These are phyloP conservation scores for Athripsodes cinereus DNA, from an alignment of 2,888 invertebrate genomes.

Conservation along the genomic window DNA sequence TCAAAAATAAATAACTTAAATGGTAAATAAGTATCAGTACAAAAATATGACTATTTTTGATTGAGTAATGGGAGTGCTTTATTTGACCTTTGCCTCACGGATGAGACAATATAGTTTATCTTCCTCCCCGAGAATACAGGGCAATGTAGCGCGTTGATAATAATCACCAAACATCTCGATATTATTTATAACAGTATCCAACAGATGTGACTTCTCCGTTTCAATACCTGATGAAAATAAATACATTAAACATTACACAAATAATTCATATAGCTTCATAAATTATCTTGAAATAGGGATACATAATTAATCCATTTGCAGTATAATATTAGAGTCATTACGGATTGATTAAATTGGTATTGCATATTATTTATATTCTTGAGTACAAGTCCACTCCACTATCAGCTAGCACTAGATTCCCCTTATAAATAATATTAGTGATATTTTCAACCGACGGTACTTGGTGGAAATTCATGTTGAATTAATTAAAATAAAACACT, in stretches of 20 bases:
- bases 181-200: slow-evolving; percentile 86
- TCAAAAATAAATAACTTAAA: background rate
- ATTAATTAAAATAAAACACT: too few species aligned
- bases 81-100: slow-evolving; percentile 9
- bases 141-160: slow-evolving; percentile 75
- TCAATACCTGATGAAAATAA: slow-evolving; percentile 55
- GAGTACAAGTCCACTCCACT: too few species aligned
- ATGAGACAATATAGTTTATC: slow-evolving; percentile 57
- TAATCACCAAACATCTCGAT: slow-evolving; percentile 76
- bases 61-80: background rate
- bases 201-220: slow-evolving; percentile 80
- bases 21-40: background rate
- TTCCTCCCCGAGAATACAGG: slow-evolving; percentile 73
- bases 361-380: too few species aligned
- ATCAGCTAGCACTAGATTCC: too few species aligned
- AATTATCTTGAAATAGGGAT: too few species aligned
- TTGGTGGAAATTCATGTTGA: too few species aligned
- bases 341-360: too few species aligned
- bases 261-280: too few species aligned
- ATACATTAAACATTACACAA: background rate
- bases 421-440: background rate
- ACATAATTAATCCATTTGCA: too few species aligned
- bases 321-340: too few species aligned
- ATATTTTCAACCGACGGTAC: background rate
- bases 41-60: too few species aligned